A percentile compares a stretch with the other conserved stretches of the same genome.
phyloP scores from a whole-genome alignment of 2,888 invertebrate species.

The Andricus curvator region DNA sequence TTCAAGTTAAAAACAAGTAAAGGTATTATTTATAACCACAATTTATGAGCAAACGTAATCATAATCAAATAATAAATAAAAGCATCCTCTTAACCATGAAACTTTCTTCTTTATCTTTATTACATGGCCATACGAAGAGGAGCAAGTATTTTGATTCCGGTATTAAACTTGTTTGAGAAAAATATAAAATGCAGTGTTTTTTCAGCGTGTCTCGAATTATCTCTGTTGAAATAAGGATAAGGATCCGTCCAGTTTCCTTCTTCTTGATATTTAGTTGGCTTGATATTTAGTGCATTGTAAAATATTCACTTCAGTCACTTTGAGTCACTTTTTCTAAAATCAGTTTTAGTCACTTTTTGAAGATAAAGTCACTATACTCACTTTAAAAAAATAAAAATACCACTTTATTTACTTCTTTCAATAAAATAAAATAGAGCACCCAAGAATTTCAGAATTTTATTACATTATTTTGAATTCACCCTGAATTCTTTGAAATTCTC shows the following conservation, averaged over 20 bases:
- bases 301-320: too few species aligned
- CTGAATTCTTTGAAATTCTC: too few species aligned
- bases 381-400: too few species aligned
- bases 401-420: too few species aligned
- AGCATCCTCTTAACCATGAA: neutral
- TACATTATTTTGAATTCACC: too few species aligned
- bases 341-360: too few species aligned
- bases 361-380: too few species aligned
- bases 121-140: neutral
- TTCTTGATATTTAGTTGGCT: neutral
- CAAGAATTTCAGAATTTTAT: too few species aligned
- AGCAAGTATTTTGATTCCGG: conserved; percentile 20
- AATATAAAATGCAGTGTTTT: conserved; percentile 3
- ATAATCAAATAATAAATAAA: neutral
- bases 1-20: too few species aligned
- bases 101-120: conserved; percentile 17
- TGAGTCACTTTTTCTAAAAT: too few species aligned
- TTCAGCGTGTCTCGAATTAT: conserved; percentile 5
- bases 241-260: neutral
- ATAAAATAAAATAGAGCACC: too few species aligned
- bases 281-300: too few species aligned
- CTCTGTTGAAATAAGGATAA: conserved; percentile 14
- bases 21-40: neutral
- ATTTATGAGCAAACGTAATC: neutral
- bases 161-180: conserved; percentile 15